Evolutionary conservation across 2,113 vertebrate genomes (phyloP).

Genomic region (Fregetta grallaria): DNA sequence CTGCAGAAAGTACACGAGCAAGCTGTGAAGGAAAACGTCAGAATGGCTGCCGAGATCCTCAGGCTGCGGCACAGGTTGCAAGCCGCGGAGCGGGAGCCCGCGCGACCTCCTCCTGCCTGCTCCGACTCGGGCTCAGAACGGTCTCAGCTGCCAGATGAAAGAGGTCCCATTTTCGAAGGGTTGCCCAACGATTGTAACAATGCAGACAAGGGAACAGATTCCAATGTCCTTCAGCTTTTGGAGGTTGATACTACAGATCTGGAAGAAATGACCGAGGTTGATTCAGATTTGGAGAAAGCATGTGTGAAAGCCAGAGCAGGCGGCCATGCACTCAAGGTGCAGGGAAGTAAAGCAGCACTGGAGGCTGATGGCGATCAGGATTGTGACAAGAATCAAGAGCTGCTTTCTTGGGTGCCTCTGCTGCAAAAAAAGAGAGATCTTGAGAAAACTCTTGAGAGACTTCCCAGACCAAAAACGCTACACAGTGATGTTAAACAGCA

Average conservation of each 20-base stretch:
- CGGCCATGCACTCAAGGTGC: background rate
- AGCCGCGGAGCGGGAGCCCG: background rate
- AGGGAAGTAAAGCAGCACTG: background rate
- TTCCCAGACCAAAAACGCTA: background rate
- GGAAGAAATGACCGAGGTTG: slow-evolving; percentile 39
- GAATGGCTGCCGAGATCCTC: slow-evolving; percentile 64
- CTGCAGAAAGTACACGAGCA: slow-evolving; percentile 70
- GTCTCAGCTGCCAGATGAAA: background rate
- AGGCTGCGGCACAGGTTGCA: slow-evolving; percentile 52
- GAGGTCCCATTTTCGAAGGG: background rate
- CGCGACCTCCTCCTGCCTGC: background rate
- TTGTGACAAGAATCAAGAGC: slow-evolving; percentile 43
- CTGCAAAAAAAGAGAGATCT: slow-evolving; percentile 41
- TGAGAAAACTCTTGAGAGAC: slow-evolving; percentile 28
- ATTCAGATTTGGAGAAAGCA: slow-evolving; percentile 35
- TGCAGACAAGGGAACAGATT: background rate
- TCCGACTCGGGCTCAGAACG: background rate
- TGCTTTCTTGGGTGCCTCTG: slow-evolving; percentile 36
- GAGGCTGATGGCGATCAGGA: slow-evolving; percentile 35
- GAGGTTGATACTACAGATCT: slow-evolving; percentile 21
- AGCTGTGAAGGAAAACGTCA: slow-evolving; percentile 68
- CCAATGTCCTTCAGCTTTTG: background rate
- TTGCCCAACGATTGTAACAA: background rate
- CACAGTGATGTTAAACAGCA: background rate
- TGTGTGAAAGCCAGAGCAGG: slow-evolving; percentile 22